phyloP scores from a whole-genome alignment of 2,113 vertebrate genomes.

The Micromys minutus region DNA sequence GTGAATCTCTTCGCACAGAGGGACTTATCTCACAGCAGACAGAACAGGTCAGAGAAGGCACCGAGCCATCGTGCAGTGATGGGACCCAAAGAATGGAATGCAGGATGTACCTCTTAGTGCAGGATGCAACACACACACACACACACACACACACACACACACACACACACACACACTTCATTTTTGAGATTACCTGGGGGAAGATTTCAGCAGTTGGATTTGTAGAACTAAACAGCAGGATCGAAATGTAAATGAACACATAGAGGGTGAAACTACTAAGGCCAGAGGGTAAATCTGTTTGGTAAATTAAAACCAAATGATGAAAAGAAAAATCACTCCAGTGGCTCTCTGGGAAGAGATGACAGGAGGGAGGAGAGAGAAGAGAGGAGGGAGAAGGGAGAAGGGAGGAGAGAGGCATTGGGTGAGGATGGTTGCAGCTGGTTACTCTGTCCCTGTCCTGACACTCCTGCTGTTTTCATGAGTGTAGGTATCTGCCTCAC shows the following conservation, averaged over 20 bases:
- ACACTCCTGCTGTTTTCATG: not conserved
- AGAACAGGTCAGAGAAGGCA: too few species aligned
- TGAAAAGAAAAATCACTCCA: not conserved
- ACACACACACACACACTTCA: not conserved
- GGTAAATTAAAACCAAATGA: not conserved
- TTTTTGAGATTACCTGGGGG: too few species aligned
- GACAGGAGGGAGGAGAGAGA: too few species aligned
- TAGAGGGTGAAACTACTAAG: not conserved
- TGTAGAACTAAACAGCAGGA: not conserved
- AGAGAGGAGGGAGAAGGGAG: too few species aligned
- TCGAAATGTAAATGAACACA: not conserved
- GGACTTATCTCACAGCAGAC: not conserved
- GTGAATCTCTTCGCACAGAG: not conserved
- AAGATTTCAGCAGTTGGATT: not conserved
- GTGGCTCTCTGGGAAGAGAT: not conserved
- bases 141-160: not conserved
- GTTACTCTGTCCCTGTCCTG: not conserved
- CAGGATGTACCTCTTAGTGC: not conserved
- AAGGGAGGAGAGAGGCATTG: not conserved
- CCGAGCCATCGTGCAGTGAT: not conserved
- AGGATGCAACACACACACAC: not conserved
- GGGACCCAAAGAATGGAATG: not conserved
- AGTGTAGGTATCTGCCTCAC: not conserved
- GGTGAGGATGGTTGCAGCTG: fast-evolving
- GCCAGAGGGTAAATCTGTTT: not conserved